Percentiles rank a stretch among this genome's conserved stretches.
Evolutionary conservation across 1,140 invertebrate genomes (phyloP).

Genomic region (Tetramorium parvispinum): DNA sequence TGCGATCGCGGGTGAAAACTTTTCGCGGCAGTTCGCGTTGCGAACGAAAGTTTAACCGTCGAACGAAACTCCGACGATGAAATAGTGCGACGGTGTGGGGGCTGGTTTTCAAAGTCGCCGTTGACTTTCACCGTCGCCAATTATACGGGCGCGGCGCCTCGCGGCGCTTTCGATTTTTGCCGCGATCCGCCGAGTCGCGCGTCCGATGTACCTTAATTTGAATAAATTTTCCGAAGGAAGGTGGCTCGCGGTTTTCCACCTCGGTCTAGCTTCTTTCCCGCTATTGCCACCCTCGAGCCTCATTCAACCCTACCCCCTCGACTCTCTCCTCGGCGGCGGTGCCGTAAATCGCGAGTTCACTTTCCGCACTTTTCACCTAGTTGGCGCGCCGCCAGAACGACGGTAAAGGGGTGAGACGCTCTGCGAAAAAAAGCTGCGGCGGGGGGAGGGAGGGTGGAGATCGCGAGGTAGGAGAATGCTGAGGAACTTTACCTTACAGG

Average conservation of each 20-base stretch:
- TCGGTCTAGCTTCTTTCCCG: conserved; percentile 16
- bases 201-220: conserved; percentile 77
- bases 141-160: conserved; percentile 67
- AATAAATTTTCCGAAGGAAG: conserved; percentile 82
- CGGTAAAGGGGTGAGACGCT: conserved; percentile 52
- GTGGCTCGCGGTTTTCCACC: conserved; percentile 14
- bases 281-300: not conserved
- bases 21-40: conserved; percentile 60
- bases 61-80: conserved; percentile 70
- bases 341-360: conserved; percentile 83
- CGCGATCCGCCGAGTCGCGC: conserved; percentile 63
- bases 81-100: conserved; percentile 57
- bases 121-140: conserved; percentile 78
- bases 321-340: conserved; percentile 62
- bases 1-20: conserved; percentile 65
- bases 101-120: conserved; percentile 71
- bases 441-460: not conserved
- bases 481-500: conserved; percentile 80
- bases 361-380: conserved; percentile 85
- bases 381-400: conserved; percentile 82
- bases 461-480: conserved; percentile 51
- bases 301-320: conserved; percentile 24
- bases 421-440: conserved; percentile 51
- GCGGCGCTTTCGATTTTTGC: conserved; percentile 77
- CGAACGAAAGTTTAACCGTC: conserved; percentile 69